These are phyloP conservation scores for Abscondita cerata DNA, from an alignment of 2,888 invertebrate genomes.

Conservation along the genomic window DNA sequence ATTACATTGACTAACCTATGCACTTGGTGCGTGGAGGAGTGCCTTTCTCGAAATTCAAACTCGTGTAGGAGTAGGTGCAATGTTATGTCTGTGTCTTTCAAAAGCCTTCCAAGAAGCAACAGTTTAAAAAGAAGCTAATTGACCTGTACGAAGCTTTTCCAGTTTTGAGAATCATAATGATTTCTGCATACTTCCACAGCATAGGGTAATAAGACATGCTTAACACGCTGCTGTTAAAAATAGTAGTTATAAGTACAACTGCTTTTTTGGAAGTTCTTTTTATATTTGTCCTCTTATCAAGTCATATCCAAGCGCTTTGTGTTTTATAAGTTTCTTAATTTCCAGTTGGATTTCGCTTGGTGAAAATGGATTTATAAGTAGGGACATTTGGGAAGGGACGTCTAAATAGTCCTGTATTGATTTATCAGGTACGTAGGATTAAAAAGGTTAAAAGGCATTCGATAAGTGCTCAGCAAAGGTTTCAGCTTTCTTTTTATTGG, in stretches of 20 bases:
- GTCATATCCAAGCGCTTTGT: not conserved
- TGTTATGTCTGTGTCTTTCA: slow-evolving; percentile 4
- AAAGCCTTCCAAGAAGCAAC: slow-evolving; percentile 4
- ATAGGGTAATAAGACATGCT: not conserved
- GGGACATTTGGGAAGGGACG: not conserved
- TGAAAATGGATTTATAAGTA: not conserved
- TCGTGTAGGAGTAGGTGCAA: slow-evolving; percentile 8
- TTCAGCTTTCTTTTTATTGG: too few relatives aligned
- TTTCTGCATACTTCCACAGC: not conserved
- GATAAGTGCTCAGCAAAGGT: not conserved
- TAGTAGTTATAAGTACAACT: not conserved
- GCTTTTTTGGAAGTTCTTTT: not conserved
- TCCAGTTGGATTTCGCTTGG: too few relatives aligned
- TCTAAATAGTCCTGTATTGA: not conserved
- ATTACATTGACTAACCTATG: slow-evolving; percentile 2
- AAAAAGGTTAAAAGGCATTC: not conserved
- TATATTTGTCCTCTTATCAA: not conserved
- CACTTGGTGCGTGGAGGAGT: slow-evolving; percentile 9
- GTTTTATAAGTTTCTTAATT: too few relatives aligned
- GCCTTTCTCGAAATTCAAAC: not conserved
- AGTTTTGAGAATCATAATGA: too few relatives aligned
- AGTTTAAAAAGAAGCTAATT: not conserved
- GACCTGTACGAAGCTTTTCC: not conserved
- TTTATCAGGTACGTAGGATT: not conserved
- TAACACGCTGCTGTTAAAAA: not conserved